A percentile compares a stretch with the other conserved stretches of the same genome.
Conservation (phyloP, 2,797 vertebrate genomes). For the Gambelia wislizenii region DNA sequence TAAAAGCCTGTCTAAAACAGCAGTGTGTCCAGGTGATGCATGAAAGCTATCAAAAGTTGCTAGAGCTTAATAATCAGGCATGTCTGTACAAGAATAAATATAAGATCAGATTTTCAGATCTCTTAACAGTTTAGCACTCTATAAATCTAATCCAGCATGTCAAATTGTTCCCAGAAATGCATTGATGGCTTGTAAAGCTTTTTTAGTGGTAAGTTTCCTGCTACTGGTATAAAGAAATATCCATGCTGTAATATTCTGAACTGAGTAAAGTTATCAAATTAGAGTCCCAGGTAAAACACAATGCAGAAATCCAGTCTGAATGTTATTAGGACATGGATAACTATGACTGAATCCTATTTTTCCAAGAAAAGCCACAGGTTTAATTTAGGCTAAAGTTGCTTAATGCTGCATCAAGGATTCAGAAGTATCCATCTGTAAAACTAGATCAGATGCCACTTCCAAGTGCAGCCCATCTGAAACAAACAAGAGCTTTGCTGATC, state of each 20-base stretch:
- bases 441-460: too few relatives aligned
- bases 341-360: not conserved
- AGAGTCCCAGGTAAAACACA: not conserved
- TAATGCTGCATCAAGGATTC: too few relatives aligned
- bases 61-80: not conserved
- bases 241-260: not conserved
- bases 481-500: too few relatives aligned
- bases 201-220: not conserved
- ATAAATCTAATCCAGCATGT: not conserved
- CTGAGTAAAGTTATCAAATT: not conserved
- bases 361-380: not conserved
- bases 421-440: not conserved
- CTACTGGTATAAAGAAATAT: not conserved
- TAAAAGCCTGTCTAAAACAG: not conserved
- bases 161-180: not conserved
- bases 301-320: not conserved
- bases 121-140: not conserved
- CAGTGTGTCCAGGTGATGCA: not conserved
- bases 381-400: not conserved
- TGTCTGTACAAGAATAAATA: not conserved
- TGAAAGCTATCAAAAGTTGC: not conserved
- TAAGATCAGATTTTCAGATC: not conserved
- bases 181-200: not conserved
- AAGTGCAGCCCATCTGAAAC: too few relatives aligned
- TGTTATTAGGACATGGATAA: not conserved